A percentile compares a stretch with the other conserved stretches of the same genome.
Conservation (phyloP, 2,113 vertebrate species). For the Chunga burmeisteri region DNA sequence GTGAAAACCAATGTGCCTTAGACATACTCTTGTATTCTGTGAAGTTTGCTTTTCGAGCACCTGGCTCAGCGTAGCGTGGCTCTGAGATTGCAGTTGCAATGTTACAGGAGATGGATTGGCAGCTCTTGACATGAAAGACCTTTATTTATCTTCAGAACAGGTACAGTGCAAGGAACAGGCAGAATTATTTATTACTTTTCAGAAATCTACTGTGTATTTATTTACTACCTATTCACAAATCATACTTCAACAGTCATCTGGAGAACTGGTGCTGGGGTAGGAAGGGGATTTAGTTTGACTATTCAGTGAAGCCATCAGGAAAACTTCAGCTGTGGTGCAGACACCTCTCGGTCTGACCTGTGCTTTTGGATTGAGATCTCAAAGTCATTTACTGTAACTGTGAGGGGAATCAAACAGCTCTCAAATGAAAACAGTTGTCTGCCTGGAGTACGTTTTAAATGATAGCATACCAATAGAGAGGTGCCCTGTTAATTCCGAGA, state of each 20-base stretch:
- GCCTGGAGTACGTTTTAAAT: not conserved
- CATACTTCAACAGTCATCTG: not conserved
- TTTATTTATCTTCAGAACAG: not conserved
- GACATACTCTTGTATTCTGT: not conserved
- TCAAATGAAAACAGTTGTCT: not conserved
- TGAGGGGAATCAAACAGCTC: not conserved
- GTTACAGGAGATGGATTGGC: not conserved
- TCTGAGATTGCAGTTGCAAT: not conserved
- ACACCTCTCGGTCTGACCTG: not conserved
- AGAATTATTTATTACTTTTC: slow-evolving; percentile 2
- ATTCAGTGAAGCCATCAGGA: not conserved
- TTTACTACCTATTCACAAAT: not conserved
- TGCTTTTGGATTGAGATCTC: not conserved
- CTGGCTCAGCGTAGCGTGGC: not conserved
- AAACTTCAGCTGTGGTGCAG: not conserved
- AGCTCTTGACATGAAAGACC: not conserved
- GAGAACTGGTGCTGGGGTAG: not conserved
- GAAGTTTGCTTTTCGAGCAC: not conserved
- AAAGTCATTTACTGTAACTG: not conserved
- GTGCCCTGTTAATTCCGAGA: not conserved
- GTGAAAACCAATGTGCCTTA: not conserved
- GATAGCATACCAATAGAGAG: not conserved
- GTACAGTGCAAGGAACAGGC: not conserved
- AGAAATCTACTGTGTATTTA: slow-evolving; percentile 18
- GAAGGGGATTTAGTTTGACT: not conserved